Base-by-base conservation (phyloP, 1,140 invertebrate species). In the Macrosteles quadrilineatus region DNA sequence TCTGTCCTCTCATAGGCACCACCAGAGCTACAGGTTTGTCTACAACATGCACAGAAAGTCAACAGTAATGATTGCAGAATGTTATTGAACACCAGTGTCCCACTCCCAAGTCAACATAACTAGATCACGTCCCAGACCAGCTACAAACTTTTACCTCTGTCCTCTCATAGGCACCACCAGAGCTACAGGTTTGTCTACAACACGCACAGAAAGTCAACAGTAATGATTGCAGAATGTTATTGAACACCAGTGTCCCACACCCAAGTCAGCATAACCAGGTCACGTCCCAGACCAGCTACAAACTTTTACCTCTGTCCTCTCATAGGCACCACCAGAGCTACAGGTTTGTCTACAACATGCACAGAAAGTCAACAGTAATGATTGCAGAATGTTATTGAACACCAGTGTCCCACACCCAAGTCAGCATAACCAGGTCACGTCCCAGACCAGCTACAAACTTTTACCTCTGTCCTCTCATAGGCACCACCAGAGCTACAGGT, bases 321-420 rank as follows among this genome's bases (percentile, higher is more conserved):
- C 14, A 80, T 72, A 1, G 83, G 84, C 6, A 85, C 74, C 0
- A 83, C 78, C 31, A 83, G 76, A 2, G 77, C 77, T 1, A 79
- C 76, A 30, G 50, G 65, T 12, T 67, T 32, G 43, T 40, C 64
- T 71, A 11, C 9, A n/a, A n/a, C n/a, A n/a, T n/a, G n/a, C n/a
- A n/a, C n/a, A n/a, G n/a, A n/a, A n/a, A n/a, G n/a, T n/a, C n/a
- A n/a, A n/a, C n/a, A n/a, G n/a, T n/a, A n/a, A n/a, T n/a, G n/a
- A n/a, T n/a, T n/a, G n/a, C n/a, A n/a, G n/a, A n/a, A n/a, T n/a
- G n/a, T n/a, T n/a, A n/a, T n/a, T n/a, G n/a, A n/a, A 23, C 11
- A 9, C 21, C 27, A 12, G 32, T 30, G 3, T 32, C 59, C 3
- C 59, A 45, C 9, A 66, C 62, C 69, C 50, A 71, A 50, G 77